Base-by-base conservation (phyloP, 2,797 vertebrate species). In the Sebastolobus altivelis region DNA sequence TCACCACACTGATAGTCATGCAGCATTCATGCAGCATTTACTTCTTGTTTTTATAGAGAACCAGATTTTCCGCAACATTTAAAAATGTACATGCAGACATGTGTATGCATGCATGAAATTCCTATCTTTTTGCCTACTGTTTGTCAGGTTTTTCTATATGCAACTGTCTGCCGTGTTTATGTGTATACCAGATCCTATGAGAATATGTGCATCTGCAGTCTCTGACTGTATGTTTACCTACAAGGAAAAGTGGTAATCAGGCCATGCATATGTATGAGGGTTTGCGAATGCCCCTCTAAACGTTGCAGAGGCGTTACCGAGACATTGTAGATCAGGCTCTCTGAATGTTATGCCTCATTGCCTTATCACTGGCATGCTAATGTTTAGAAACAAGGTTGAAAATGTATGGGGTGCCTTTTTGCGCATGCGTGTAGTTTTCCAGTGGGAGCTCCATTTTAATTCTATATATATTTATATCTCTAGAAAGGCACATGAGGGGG, bases 201-300 rank as follows among this genome's bases (percentile, higher is more conserved):
- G 33, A 70, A 20, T 27, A 60, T 75, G 35, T 25, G 40, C 52
- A 63, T 80, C 20, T 75, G 81, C 71, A 58, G 58, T 63, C 10
- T 67, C 16, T n/a, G 40, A 58, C 76, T 81, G 58, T 22, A 70
- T 88, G 81, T 88, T 87, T 85, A 85, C 65, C 81, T 81, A 83
- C 4, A 87, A 81, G 58, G 43, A 78, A 68, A 72, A 75, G 75
- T 70, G 72, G 18, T 84, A 88, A 89, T 82, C 73, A 84, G 67
- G 8, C 29, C 82, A 79, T 85, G 83, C 82, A 88, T 90, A 90
- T 89, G 82, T 63, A 91, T 87, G 74, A 89, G 25, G 22, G 18
- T 55, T 85, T 87, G 60, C 8, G 9, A 85, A 83, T 14, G 11
- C 62, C 29, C 62, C 81, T 81, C 16, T 80, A 79, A 87, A 86